Conservation (phyloP, 2,888 invertebrate genomes). For the Andrena camellia region DNA sequence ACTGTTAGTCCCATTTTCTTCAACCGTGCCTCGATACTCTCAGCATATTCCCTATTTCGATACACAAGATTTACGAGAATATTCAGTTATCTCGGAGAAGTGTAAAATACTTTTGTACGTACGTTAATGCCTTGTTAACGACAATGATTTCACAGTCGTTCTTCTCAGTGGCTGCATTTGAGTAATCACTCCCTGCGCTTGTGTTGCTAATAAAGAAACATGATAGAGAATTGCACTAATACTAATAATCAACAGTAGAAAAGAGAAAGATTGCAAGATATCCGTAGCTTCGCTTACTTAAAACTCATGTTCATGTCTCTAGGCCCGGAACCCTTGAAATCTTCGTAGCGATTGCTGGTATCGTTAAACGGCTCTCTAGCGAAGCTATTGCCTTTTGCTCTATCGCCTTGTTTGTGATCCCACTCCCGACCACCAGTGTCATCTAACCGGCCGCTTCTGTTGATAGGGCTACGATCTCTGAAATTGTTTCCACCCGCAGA, state of each 20-base stretch:
- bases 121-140: constrained; percentile 93
- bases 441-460: constrained; percentile 74
- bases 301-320: constrained; percentile 76
- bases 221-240: background rate
- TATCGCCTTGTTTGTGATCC: constrained; percentile 78
- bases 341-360: constrained; percentile 78
- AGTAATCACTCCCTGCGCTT: constrained; percentile 75
- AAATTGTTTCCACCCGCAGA: constrained; percentile 74
- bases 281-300: constrained; percentile 72
- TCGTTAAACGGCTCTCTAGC: constrained; percentile 79
- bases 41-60: constrained; percentile 92
- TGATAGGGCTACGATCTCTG: constrained; percentile 82
- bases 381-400: constrained; percentile 72
- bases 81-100: constrained; percentile 61
- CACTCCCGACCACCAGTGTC: constrained; percentile 74
- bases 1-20: constrained; percentile 93
- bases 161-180: constrained; percentile 86
- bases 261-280: background rate
- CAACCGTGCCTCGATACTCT: constrained; percentile 93
- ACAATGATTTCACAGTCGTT: constrained; percentile 97
- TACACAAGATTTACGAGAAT: constrained; percentile 24
- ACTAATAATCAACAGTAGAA: background rate
- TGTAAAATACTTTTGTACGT: constrained; percentile 83
- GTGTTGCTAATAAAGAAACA: constrained; percentile 57
- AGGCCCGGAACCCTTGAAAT: constrained; percentile 76